These are phyloP conservation scores for Nanorana parkeri DNA, from an alignment of 2,113 vertebrate species.

Conservation along the genomic window DNA sequence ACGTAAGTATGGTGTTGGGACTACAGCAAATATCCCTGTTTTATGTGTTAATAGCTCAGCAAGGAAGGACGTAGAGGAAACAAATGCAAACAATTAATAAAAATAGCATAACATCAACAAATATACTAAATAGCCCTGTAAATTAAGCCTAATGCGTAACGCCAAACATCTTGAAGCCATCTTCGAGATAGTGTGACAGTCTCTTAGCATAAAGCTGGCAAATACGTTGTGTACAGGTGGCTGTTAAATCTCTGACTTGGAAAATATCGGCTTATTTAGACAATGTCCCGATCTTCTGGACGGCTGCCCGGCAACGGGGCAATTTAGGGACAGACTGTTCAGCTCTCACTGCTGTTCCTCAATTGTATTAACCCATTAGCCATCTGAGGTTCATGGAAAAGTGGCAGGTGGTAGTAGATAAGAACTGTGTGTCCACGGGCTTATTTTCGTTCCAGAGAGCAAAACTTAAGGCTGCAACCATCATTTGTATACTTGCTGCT, in stretches of 20 bases:
- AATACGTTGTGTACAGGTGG: background rate
- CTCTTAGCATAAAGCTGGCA: too few species aligned
- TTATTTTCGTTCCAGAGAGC: background rate
- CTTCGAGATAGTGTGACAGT: background rate
- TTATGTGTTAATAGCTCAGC: too few species aligned
- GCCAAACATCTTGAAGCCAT: background rate
- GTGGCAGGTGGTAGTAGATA: constrained; percentile 10
- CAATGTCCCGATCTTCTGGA: constrained; percentile 32
- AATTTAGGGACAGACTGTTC: constrained; percentile 8
- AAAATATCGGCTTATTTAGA: constrained; percentile 31
- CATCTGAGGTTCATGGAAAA: background rate
- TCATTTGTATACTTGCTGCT: background rate
- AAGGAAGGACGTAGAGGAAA: too few species aligned
- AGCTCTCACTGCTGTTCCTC: background rate
- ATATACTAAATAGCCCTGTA: too few species aligned
- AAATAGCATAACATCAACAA: too few species aligned
- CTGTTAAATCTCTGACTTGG: constrained; percentile 32
- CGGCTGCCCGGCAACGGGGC: constrained; percentile 11
- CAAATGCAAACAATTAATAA: too few species aligned
- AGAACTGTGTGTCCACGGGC: background rate
- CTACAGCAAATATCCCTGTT: too few species aligned
- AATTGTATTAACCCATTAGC: constrained; percentile 34
- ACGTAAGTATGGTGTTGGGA: too few species aligned
- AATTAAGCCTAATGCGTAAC: background rate
- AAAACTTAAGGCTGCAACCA: background rate